Base-by-base conservation (phyloP, 1,140 invertebrate genomes). In the Maconellicoccus hirsutus region DNA sequence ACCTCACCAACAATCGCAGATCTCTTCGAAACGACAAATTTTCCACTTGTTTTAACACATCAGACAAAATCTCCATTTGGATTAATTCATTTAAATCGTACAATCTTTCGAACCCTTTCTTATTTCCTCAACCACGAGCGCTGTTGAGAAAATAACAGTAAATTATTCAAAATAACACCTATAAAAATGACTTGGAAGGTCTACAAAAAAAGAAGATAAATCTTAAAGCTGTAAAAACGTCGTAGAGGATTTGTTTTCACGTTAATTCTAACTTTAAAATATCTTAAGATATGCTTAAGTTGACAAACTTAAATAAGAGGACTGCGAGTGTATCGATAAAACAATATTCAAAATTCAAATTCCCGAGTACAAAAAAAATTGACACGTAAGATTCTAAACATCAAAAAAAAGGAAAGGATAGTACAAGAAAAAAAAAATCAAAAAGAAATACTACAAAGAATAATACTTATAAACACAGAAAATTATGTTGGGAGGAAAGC, bases 401-500 rank as follows among this genome's bases (percentile, higher is more conserved):
- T 52, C 2, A 52, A 52, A 52, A 52, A 8, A 16, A 52, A 52
- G n/a, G 16, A 52, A 52, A 14, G n/a, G 16, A 16, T 33, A 52
- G 16, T 52, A 52, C 42, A 52, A 52, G n/a, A 16, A 52, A 52
- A 52, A n/a, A 52, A 19, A 16, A 52, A 52, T 52, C 10, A 52
- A 16, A 52, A 52, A 16, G n/a, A 52, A 52, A 52, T 52, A 19
- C 42, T 52, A 52, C 42, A 52, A 52, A 52, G 42, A 52, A 19
- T 52, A 52, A 52, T 52, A 52, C 42, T 52, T 52, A 52, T 52
- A 52, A 52, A 52, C 42, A 52, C 42, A 52, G 42, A 52, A 33
- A 52, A 52, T 52, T 52, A 52, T 52, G 42, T 52, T 52, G 6
- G 42, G 42, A 52, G 42, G 42, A 52, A 52, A 52, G 42, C 42